Conservation (phyloP, 2,113 vertebrate species). For the Orcinus orca region DNA sequence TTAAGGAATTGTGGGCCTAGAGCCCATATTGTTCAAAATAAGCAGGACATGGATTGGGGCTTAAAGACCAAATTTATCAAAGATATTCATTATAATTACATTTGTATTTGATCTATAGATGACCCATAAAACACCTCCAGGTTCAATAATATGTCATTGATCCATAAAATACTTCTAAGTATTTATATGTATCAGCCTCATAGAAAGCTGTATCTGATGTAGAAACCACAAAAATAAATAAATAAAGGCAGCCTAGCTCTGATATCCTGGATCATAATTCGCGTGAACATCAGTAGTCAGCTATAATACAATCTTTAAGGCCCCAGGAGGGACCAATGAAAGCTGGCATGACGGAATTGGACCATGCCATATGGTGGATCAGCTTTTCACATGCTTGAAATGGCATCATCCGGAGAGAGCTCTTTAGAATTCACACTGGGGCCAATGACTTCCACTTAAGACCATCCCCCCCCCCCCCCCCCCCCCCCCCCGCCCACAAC, state of each 20-base stretch:
- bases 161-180: slow-evolving; percentile 68
- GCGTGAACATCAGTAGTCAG: neutral
- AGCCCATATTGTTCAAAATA: slow-evolving; percentile 4
- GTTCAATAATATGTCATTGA: slow-evolving; percentile 75
- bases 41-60: neutral
- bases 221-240: neutral
- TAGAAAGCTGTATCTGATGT: slow-evolving; percentile 3
- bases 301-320: neutral
- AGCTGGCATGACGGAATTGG: slow-evolving; percentile 16
- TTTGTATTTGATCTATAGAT: slow-evolving; percentile 67
- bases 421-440: neutral
- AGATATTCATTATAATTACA: slow-evolving; percentile 67
- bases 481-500: neutral
- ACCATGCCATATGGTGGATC: neutral
- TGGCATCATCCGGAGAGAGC: neutral
- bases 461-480: neutral
- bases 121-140: slow-evolving; percentile 62
- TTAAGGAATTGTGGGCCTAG: neutral
- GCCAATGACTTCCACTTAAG: neutral
- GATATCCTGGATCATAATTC: slow-evolving; percentile 19
- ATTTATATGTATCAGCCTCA: slow-evolving; percentile 63
- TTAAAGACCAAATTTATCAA: slow-evolving; percentile 65
- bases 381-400: neutral
- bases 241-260: neutral
- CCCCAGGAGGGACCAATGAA: slow-evolving; percentile 8